Conservation (phyloP, 2,888 invertebrate species). For the Lutraria lutraria region DNA sequence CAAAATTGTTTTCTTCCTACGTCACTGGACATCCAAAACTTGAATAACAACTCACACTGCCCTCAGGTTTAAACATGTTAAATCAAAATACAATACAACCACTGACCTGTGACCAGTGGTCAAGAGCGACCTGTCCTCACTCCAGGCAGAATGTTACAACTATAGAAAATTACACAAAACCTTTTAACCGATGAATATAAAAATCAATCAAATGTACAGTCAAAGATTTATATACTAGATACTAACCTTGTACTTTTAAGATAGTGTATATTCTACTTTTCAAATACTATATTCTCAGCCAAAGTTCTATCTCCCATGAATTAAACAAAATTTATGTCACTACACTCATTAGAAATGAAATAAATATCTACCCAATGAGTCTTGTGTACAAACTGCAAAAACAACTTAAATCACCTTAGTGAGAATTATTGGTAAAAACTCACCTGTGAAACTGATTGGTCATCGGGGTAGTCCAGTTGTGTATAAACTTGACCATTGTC, state of each 20-base stretch:
- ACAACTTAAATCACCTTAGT: neutral
- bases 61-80: slow-evolving; percentile 18
- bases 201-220: slow-evolving; percentile 14
- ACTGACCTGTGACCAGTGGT: slow-evolving; percentile 27
- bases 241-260: neutral
- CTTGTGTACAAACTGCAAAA: slow-evolving; percentile 14
- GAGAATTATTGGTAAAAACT: slow-evolving; percentile 32
- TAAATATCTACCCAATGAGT: neutral
- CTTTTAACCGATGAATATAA: slow-evolving; percentile 10
- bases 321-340: neutral
- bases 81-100: slow-evolving; percentile 7
- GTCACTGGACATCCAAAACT: neutral
- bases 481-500: slow-evolving; percentile 50
- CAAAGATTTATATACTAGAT: neutral
- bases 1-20: neutral
- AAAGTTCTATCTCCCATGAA: neutral
- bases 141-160: slow-evolving; percentile 16
- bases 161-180: slow-evolving; percentile 23
- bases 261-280: neutral
- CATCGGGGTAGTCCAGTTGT: slow-evolving; percentile 31
- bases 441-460: slow-evolving; percentile 34
- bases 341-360: neutral
- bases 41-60: slow-evolving; percentile 2
- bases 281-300: neutral
- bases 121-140: slow-evolving; percentile 22